phyloP scores from a whole-genome alignment of 2,888 invertebrate species.

The Leptarthrus brevirostris region DNA sequence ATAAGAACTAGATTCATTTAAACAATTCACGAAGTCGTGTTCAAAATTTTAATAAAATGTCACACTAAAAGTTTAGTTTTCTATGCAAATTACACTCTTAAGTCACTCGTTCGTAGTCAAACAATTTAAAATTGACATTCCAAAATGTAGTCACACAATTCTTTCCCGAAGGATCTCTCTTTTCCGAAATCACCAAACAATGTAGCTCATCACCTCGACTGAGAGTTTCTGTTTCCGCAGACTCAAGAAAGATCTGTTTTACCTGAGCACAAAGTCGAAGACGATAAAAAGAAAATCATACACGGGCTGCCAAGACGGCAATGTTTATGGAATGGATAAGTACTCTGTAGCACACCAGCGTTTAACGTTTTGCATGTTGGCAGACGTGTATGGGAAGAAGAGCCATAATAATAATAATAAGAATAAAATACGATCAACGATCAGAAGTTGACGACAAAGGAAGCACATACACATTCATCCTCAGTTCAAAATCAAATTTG shows the following conservation, averaged over 20 bases:
- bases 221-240: slow-evolving; percentile 11
- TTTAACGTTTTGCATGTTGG: neutral
- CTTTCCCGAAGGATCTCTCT: no score
- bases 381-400: neutral
- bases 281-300: slow-evolving; percentile 19
- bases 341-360: slow-evolving; percentile 8
- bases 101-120: no score
- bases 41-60: neutral
- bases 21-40: no score
- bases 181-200: slow-evolving; percentile 12
- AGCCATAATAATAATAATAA: slow-evolving; percentile 36
- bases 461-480: neutral
- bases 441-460: slow-evolving; percentile 6
- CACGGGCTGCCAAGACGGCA: neutral
- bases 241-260: slow-evolving; percentile 35
- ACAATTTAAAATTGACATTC: no score
- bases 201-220: slow-evolving; percentile 11
- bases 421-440: slow-evolving; percentile 39
- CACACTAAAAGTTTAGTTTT: neutral
- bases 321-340: slow-evolving; percentile 22
- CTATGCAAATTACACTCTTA: no score
- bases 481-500: slow-evolving; percentile 14
- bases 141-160: no score
- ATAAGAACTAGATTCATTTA: no score
- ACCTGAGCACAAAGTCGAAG: slow-evolving; percentile 8